Percentiles rank a stretch among this genome's conserved stretches.
phyloP scores from a whole-genome alignment of 35 echinoderm and acorn worm genomes.

The Lytechinus variegatus region DNA sequence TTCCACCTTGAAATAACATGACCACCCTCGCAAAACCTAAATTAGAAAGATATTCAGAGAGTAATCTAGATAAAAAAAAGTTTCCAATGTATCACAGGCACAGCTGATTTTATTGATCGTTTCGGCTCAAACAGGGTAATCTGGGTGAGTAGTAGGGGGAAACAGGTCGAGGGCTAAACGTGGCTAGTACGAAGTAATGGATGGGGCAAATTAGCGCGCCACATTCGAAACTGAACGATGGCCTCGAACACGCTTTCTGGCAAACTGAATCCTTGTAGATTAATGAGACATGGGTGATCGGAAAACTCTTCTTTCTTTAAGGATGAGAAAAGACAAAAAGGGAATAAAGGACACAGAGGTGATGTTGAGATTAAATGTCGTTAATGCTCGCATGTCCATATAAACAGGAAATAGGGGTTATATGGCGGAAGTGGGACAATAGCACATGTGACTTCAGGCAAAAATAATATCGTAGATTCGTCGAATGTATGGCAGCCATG shows the following conservation, averaged over 20 bases:
- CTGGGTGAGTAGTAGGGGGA: background rate
- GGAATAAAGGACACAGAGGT: background rate
- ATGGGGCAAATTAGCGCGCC: background rate
- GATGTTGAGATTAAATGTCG: background rate
- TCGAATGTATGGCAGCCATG: no score
- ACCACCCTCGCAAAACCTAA: no score
- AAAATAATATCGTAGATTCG: no score
- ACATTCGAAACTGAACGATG: conserved; percentile 2
- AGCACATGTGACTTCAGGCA: no score
- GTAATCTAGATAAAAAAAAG: background rate
- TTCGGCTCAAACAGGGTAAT: background rate
- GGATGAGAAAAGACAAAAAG: background rate
- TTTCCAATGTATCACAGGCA: background rate
- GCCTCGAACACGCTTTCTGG: background rate
- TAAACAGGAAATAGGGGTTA: background rate
- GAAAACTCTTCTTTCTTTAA: background rate
- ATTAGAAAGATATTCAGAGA: background rate
- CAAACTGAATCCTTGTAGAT: background rate
- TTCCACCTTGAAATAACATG: no score
- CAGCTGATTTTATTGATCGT: background rate
- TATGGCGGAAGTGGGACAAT: no score
- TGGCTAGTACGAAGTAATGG: background rate
- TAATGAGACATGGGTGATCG: background rate
- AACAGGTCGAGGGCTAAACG: background rate
- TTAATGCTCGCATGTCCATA: background rate